These are phyloP conservation scores for Melieria picta DNA, from an alignment of 2,888 invertebrate species.

Conservation along the genomic window DNA sequence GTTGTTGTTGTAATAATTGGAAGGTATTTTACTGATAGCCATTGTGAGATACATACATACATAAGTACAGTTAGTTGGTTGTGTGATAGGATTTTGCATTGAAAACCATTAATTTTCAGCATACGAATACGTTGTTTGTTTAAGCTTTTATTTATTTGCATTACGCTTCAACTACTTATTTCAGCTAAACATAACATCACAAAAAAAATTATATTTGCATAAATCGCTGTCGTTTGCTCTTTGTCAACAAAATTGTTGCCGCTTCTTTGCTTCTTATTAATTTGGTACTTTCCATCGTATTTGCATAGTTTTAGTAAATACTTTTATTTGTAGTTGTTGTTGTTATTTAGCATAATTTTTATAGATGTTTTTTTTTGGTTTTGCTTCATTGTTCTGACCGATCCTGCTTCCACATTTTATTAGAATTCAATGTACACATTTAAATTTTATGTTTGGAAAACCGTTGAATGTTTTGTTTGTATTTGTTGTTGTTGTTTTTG, in stretches of 20 bases:
- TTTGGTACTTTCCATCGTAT: constrained; percentile 32
- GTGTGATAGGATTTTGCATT: neutral
- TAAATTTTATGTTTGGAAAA: constrained; percentile 28
- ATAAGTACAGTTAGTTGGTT: constrained; percentile 5
- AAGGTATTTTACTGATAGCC: constrained; percentile 61
- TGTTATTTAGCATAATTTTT: constrained; percentile 23
- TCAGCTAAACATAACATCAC: neutral
- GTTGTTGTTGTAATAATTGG: constrained; percentile 42
- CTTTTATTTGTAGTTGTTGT: constrained; percentile 26
- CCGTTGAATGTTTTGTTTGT: constrained; percentile 27
- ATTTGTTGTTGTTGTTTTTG: constrained; percentile 28
- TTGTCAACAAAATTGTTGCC: neutral
- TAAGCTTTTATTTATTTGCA: neutral
- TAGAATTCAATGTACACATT: constrained; percentile 49
- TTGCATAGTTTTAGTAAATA: constrained; percentile 24
- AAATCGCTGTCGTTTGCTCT: neutral
- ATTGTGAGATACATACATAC: constrained; percentile 42
- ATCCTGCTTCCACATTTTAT: constrained; percentile 66
- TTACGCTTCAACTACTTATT: neutral
- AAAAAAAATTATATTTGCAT: too few relatives aligned
- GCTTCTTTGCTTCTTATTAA: constrained; percentile 7
- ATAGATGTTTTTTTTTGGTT: constrained; percentile 31
- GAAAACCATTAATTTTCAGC: neutral
- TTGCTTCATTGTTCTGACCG: constrained; percentile 61
- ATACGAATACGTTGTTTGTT: too few relatives aligned